Conservation (phyloP, 2,113 vertebrate species). For the Urocolius indicus region DNA sequence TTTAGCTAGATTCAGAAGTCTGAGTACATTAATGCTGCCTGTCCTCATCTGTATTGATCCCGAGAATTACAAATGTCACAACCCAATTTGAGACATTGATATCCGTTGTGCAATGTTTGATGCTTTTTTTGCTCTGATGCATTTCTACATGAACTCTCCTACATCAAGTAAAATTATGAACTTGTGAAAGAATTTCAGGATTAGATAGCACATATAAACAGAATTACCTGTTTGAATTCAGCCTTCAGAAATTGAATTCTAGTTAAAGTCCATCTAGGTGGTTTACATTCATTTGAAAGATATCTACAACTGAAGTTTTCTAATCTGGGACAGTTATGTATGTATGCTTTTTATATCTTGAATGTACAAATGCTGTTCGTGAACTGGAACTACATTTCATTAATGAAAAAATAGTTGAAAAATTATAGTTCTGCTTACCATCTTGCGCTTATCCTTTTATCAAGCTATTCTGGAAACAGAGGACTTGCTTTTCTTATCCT, state of each 20-base stretch:
- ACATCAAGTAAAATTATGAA: not conserved
- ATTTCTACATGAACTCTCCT: not conserved
- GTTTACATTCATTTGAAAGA: not conserved
- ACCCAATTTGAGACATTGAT: not conserved
- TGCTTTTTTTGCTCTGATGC: not conserved
- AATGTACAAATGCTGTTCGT: not conserved
- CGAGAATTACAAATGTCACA: not conserved
- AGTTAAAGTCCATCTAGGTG: not conserved
- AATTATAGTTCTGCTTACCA: not conserved
- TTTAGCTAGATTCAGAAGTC: not conserved
- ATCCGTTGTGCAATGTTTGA: not conserved
- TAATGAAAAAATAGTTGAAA: not conserved
- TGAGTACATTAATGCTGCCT: not conserved
- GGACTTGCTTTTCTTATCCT: not conserved
- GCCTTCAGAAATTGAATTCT: not conserved
- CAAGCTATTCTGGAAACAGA: not conserved
- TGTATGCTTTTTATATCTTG: not conserved
- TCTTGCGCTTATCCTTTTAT: not conserved
- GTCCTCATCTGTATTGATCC: not conserved
- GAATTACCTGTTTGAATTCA: not conserved
- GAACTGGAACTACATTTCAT: not conserved
- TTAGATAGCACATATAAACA: not conserved
- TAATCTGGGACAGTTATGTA: not conserved
- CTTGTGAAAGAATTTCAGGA: not conserved
- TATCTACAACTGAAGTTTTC: not conserved